A percentile compares a stretch with the other conserved stretches of the same genome.
Evolutionary conservation across 2,888 invertebrate genomes (phyloP).

Genomic region (Caradrina kadenii): DNA sequence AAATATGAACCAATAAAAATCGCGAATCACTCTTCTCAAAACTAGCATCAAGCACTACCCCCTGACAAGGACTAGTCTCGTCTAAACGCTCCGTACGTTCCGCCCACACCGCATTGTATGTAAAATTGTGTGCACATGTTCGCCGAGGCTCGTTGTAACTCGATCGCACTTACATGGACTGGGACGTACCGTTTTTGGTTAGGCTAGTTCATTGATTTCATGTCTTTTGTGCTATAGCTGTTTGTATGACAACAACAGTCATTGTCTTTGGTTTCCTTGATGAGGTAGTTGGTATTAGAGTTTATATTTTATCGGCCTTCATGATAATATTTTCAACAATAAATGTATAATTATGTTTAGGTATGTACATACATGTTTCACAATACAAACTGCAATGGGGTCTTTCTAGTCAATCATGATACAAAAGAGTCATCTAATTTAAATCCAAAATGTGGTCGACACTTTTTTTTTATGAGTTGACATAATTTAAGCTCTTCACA

Average conservation of each 20-base stretch:
- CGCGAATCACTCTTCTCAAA: conserved; percentile 45
- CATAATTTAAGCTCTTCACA: not conserved
- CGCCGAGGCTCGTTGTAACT: conserved; percentile 68
- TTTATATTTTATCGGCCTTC: not conserved
- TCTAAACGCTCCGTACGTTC: conserved; percentile 59
- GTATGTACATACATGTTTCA: too few species aligned
- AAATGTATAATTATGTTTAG: too few species aligned
- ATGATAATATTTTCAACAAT: too few species aligned
- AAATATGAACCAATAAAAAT: conserved; percentile 29
- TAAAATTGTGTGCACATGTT: conserved; percentile 76
- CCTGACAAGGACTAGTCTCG: conserved; percentile 64
- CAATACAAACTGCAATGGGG: too few species aligned
- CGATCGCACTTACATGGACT: conserved; percentile 79
- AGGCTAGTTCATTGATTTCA: conserved; percentile 66
- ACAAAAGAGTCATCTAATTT: too few species aligned
- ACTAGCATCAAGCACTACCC: conserved; percentile 57
- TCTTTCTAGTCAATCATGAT: too few species aligned
- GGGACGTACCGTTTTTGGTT: conserved; percentile 82
- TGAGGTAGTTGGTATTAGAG: not conserved
- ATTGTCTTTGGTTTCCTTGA: conserved; percentile 54
- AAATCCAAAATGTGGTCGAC: too few species aligned
- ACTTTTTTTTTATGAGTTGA: too few species aligned
- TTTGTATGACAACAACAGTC: conserved; percentile 50
- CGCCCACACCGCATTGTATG: conserved; percentile 87
- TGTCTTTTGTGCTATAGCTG: conserved; percentile 48